A percentile compares a stretch with the other conserved stretches of the same genome.
phyloP scores from a whole-genome alignment of 1,140 invertebrate species.

The Dendrolimus kikuchii region DNA sequence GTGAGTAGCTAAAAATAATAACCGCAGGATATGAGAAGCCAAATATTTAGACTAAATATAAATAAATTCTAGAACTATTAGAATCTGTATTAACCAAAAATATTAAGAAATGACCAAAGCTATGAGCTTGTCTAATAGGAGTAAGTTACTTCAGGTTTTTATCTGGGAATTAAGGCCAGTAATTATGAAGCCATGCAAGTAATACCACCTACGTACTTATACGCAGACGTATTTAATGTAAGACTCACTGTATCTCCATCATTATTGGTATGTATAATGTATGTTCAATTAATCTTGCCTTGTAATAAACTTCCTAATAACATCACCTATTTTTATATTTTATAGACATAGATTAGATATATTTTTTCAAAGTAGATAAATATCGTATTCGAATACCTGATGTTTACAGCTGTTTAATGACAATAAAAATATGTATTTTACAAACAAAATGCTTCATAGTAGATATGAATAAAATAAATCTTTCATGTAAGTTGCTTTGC shows the following conservation, averaged over 20 bases:
- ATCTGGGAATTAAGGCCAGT: constrained; percentile 8
- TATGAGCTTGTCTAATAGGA: constrained; percentile 54
- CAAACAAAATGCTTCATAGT: not conserved
- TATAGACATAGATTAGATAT: constrained; percentile 14
- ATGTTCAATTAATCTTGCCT: constrained; percentile 51
- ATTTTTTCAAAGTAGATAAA: constrained; percentile 23
- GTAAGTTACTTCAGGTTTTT: constrained; percentile 3
- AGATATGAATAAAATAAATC: not conserved
- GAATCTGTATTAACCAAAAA: constrained; percentile 50
- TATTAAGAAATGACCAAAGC: constrained; percentile 59
- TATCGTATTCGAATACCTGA: constrained; percentile 20
- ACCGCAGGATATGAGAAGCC: constrained; percentile 17
- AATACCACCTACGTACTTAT: constrained; percentile 1
- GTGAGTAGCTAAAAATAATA: no score
- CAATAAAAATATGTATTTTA: constrained; percentile 30
- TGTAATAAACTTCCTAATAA: constrained; percentile 35
- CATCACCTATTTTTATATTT: constrained; percentile 37
- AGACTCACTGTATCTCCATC: not conserved
- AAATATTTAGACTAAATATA: constrained; percentile 35
- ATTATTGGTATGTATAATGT: constrained; percentile 1
- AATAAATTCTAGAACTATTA: constrained; percentile 27
- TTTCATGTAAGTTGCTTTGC: no score
- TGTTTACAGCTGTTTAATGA: constrained; percentile 41
- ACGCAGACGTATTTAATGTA: not conserved
- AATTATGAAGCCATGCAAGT: constrained; percentile 1